Conservation (phyloP, 2,113 vertebrate genomes). For the Hoplias malabaricus region DNA sequence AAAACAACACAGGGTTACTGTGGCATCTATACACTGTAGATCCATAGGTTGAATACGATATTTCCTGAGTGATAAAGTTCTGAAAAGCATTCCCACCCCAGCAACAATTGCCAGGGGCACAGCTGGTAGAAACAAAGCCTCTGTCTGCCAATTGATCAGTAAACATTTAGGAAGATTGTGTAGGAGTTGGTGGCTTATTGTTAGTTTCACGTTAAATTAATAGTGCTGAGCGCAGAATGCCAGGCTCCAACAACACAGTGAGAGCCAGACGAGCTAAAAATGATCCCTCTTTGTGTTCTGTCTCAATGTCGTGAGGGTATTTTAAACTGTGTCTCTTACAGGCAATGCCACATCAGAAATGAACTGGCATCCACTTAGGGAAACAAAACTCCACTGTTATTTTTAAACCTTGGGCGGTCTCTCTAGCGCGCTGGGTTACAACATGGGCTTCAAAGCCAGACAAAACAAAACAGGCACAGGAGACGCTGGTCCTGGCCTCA, state of each 20-base stretch:
- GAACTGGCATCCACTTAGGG: slow-evolving; percentile 27
- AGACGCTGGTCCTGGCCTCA: background rate
- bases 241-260: background rate
- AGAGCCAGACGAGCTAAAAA: background rate
- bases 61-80: too few relatives aligned
- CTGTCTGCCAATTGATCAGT: too few relatives aligned
- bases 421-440: slow-evolving; percentile 6
- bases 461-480: slow-evolving; percentile 65
- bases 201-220: background rate
- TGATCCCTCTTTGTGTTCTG: background rate
- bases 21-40: too few relatives aligned
- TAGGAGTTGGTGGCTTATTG: background rate
- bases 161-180: background rate
- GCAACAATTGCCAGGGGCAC: too few relatives aligned
- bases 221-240: background rate
- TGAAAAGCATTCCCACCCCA: too few relatives aligned
- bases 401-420: slow-evolving; percentile 19
- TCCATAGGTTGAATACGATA: too few relatives aligned
- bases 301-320: slow-evolving; percentile 16
- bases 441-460: slow-evolving; percentile 50
- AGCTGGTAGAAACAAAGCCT: too few relatives aligned
- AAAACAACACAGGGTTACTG: too few relatives aligned
- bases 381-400: slow-evolving; percentile 39
- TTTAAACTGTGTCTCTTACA: background rate
- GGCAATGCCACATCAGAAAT: slow-evolving; percentile 29